phyloP scores from a whole-genome alignment of 2,113 vertebrate species.

The Gorsachius goisagi region DNA sequence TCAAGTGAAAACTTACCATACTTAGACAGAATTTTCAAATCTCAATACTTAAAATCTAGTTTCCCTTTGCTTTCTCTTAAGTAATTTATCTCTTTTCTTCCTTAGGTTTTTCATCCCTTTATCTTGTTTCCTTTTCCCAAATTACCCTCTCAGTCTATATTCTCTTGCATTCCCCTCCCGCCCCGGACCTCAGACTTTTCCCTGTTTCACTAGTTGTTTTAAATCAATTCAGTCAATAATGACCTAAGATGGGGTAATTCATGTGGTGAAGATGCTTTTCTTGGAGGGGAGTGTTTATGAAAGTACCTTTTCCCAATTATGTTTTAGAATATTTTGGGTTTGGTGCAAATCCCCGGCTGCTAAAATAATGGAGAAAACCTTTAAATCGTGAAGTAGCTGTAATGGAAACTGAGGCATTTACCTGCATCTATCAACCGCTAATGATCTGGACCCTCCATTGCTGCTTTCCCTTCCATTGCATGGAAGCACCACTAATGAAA shows the following conservation, averaged over 20 bases:
- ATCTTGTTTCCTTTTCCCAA: background rate
- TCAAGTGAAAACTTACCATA: background rate
- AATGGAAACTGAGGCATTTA: background rate
- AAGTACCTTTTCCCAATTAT: background rate
- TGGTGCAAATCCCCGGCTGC: background rate
- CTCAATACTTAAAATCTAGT: background rate
- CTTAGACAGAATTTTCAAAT: background rate
- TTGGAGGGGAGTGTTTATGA: background rate
- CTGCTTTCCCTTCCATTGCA: background rate
- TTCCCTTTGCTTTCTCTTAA: background rate
- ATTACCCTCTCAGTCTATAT: background rate
- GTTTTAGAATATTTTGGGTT: background rate
- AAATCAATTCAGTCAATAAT: background rate
- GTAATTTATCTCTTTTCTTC: background rate
- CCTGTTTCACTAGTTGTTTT: background rate
- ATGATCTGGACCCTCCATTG: background rate
- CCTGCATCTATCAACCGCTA: background rate
- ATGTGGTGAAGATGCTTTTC: background rate
- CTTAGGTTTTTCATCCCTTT: background rate
- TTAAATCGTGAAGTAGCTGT: background rate
- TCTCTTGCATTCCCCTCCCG: accelerated
- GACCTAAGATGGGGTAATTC: background rate
- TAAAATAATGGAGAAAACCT: background rate
- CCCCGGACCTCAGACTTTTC: background rate
- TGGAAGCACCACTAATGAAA: background rate